Evolutionary conservation across 2,888 invertebrate species (phyloP).

Genomic region (Troglohyphantes excavatus): DNA sequence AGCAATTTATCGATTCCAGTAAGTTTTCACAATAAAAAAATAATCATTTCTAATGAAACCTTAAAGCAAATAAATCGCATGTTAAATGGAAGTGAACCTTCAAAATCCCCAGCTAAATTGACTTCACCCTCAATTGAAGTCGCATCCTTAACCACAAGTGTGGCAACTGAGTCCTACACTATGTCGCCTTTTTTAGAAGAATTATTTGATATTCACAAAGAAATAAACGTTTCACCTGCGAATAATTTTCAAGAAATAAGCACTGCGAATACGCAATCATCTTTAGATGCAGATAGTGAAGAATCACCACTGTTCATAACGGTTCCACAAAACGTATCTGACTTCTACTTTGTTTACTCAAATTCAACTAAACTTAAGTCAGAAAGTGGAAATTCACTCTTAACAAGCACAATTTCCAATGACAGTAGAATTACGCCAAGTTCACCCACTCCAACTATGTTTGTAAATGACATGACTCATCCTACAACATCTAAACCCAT

Average conservation of each 20-base stretch:
- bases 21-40: too few species aligned
- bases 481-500: neutral
- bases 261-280: neutral
- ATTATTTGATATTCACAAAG: neutral
- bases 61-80: neutral
- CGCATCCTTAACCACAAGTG: neutral
- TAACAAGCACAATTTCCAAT: neutral
- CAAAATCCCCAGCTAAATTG: neutral
- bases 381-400: too few species aligned
- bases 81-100: neutral
- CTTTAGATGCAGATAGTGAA: neutral
- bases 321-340: neutral
- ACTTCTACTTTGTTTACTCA: neutral
- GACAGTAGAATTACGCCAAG: neutral
- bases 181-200: slow-evolving; percentile 1
- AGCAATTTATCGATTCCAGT: neutral
- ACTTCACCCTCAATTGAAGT: neutral
- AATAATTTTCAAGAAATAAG: neutral
- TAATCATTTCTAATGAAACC: neutral
- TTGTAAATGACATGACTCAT: neutral
- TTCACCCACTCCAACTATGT: neutral
- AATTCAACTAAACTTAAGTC: too few species aligned
- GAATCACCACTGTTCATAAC: neutral
- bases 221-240: neutral
- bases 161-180: neutral